Base-by-base conservation (phyloP, 2,888 invertebrate genomes). In the Cephalotes varians region DNA sequence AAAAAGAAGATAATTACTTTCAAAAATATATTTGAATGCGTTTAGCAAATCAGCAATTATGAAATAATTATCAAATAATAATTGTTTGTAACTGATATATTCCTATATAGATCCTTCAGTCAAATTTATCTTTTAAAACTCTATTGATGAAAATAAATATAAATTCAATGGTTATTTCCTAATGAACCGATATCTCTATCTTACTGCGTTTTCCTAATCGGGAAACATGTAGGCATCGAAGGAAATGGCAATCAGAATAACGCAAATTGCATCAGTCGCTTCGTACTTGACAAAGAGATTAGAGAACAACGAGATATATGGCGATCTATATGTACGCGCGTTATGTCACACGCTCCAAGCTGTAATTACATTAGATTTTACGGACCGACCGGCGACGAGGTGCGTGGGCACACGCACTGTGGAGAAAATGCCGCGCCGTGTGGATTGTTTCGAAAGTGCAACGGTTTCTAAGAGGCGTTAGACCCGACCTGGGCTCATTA, bases 401-500 rank as follows among this genome's bases (percentile, higher is more conserved):
- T 81, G 89, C 86, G 87, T 88, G 87, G 87, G 88, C 79, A 85
- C 34, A 67, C 82, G 85, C 40, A 65, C 37, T 73, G 65, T 60
- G 37, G 62, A 81, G 51, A 65, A 74, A 84, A 86, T 67, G 74
- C 77, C 58, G 60, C 67, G 40, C 25, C 25, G 72, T 72, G 31
- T 73, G 85, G 73, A 86, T 83, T 64, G 80, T 88, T 90, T 91
- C 85, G 90, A 90, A 91, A 91, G 91, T 88, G 88, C 89, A 88
- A 85, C 86, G 86, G 86, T 87, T 86, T 81, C 64, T 85, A 83
- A 81, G 64, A 87, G 86, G 76, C 85, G 87, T 89, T 83, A 74
- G 65, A 73, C 34, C 44, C 82, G 82, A 84, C 81, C 85, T 86
- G 85, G 83, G 85, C 92, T 93, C 91, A 93, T 93, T 93, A 93